These are phyloP conservation scores for Geococcyx californianus DNA, from an alignment of 2,113 vertebrate genomes.

Conservation along the genomic window DNA sequence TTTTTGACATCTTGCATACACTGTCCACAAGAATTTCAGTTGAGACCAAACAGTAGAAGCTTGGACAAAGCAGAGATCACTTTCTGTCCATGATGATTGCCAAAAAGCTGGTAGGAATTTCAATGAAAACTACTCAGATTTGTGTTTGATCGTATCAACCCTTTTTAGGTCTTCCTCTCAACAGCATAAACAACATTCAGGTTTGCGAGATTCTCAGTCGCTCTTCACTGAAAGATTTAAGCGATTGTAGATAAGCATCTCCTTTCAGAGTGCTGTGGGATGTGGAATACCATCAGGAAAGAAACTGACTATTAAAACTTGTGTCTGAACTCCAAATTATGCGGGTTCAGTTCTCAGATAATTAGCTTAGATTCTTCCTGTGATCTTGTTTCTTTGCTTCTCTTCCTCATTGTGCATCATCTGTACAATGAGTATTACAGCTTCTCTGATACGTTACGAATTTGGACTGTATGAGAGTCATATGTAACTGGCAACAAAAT, in stretches of 20 bases:
- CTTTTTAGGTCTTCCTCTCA: background rate
- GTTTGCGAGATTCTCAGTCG: background rate
- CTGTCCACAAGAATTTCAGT: background rate
- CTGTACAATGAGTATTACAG: background rate
- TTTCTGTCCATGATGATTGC: background rate
- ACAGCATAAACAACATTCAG: fast-evolving
- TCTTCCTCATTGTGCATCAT: background rate
- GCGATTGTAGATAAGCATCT: background rate
- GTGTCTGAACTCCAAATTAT: background rate
- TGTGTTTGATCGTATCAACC: background rate
- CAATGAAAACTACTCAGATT: background rate
- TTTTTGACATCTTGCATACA: background rate
- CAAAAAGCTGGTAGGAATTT: fast-evolving
- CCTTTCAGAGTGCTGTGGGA: background rate
- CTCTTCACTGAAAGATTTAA: background rate
- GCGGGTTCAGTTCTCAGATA: background rate
- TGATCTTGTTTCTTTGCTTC: background rate
- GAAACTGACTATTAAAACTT: background rate
- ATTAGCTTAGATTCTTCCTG: background rate
- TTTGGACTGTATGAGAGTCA: background rate
- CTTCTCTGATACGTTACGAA: background rate
- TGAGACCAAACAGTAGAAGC: background rate
- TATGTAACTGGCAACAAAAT: background rate
- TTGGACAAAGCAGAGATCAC: background rate
- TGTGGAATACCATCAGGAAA: background rate